Evolutionary conservation across 2,797 vertebrate species (phyloP).

Genomic region (Hippoglossus hippoglossus): DNA sequence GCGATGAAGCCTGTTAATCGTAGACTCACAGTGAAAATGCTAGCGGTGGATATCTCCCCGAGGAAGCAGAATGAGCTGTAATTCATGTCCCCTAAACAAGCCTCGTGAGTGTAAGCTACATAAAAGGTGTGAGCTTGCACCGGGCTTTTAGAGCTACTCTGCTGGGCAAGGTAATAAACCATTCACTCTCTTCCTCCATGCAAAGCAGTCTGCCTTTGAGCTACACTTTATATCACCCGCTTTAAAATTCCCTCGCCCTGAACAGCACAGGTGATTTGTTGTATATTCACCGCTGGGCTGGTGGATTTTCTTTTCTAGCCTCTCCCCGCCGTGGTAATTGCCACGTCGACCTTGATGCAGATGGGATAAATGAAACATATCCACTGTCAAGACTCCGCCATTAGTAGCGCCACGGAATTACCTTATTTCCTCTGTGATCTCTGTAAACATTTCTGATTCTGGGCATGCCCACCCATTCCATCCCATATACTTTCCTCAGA

Average conservation of each 20-base stretch:
- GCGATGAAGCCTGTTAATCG: slow-evolving; percentile 33
- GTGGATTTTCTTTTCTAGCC: slow-evolving; percentile 69
- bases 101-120: slow-evolving; percentile 47
- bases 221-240: slow-evolving; percentile 69
- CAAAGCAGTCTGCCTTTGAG: slow-evolving; percentile 66
- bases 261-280: slow-evolving; percentile 79
- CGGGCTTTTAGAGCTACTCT: slow-evolving; percentile 63
- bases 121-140: slow-evolving; percentile 64
- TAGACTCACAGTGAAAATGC: slow-evolving; percentile 37
- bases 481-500: slow-evolving; percentile 16
- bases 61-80: slow-evolving; percentile 42
- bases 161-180: slow-evolving; percentile 65
- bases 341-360: slow-evolving; percentile 78
- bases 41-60: slow-evolving; percentile 16
- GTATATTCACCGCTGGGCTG: slow-evolving; percentile 61
- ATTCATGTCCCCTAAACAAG: slow-evolving; percentile 53
- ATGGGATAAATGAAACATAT: slow-evolving; percentile 81
- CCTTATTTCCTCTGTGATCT: slow-evolving; percentile 72
- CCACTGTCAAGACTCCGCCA: slow-evolving; percentile 73
- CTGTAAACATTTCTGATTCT: slow-evolving; percentile 69
- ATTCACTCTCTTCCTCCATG: slow-evolving; percentile 51
- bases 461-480: slow-evolving; percentile 45
- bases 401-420: slow-evolving; percentile 72
- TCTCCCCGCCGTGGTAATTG: slow-evolving; percentile 69
- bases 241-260: slow-evolving; percentile 67